Base-by-base conservation (phyloP, 2,888 invertebrate species). In the Andrena camellia region DNA sequence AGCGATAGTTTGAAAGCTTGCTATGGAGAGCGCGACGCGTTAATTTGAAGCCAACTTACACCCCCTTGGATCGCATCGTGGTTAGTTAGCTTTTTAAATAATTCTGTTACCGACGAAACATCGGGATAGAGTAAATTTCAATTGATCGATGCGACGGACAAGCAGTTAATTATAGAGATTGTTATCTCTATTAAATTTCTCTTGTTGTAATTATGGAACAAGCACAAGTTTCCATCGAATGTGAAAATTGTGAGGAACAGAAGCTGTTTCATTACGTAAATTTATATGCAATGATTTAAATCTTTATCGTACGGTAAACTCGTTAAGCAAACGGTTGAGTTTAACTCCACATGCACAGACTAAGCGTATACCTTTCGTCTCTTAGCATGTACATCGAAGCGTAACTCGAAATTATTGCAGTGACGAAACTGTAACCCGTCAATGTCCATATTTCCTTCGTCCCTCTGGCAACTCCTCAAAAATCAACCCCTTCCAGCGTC, bases 1-100 rank as follows among this genome's bases (percentile, higher is more conserved):
- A 64, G 31, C 23, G 71, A 64, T 72, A 64, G 63, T 64, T 70
- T 35, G 52, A 42, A 70, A 50, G 23, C 50, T 69, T n/a, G n/a
- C 31, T 54, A 17, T 6, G 23, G 8, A 35, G 23, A 13, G 42
- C 20, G 31, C 33, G 33, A 20, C 33, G 31, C 10, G 42, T 73
- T 67, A 73, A 66, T 57, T 66, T 31, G 52, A n/a, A 35, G 62
- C 23, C 62, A 35, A 62, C 20, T 20, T 31, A n/a, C 7, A 2
- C 26, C 1, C 26, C 4, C 13, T 20, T 35, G 20, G 7, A 26
- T 67, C 23, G 8, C 48, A 2, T 33, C 52, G 31, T 52, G 31
- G n/a, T 50, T 50, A 67, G n/a, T 52, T 52, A 13, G 10, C 2
- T 17, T 52, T 52, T 20, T 7, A 33, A 62, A 62, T 33, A 31